These are phyloP conservation scores for Brenthis daphne DNA, from an alignment of 2,888 invertebrate genomes.

Conservation along the genomic window DNA sequence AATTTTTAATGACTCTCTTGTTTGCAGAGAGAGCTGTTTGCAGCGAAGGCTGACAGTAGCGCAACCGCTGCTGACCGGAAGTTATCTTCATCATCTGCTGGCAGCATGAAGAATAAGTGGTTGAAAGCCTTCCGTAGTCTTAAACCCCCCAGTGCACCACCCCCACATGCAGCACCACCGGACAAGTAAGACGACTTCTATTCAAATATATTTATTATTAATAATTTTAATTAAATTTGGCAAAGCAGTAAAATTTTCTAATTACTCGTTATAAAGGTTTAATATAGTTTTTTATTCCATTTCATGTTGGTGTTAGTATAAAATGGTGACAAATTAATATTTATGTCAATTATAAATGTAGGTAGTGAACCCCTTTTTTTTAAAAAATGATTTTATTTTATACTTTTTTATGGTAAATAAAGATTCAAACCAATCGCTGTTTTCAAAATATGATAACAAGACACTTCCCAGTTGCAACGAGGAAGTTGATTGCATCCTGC, in stretches of 20 bases:
- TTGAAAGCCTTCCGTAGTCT: slow-evolving; percentile 97
- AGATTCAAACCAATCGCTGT: slow-evolving; percentile 13
- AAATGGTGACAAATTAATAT: slow-evolving; percentile 36
- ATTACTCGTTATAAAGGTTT: slow-evolving; percentile 1
- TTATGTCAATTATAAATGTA: neutral
- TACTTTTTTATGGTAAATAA: neutral
- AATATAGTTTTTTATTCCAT: slow-evolving; percentile 29
- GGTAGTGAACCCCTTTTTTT: too few species aligned
- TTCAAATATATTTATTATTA: neutral
- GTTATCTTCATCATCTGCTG: slow-evolving; percentile 91
- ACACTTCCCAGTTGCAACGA: slow-evolving; percentile 21
- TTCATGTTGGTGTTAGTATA: slow-evolving; percentile 19
- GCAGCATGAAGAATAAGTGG: slow-evolving; percentile 98
- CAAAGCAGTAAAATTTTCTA: neutral
- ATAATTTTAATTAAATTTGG: neutral
- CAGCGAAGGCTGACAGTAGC: slow-evolving; percentile 88
- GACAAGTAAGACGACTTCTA: slow-evolving; percentile 66
- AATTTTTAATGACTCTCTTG: slow-evolving; percentile 40
- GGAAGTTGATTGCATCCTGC: slow-evolving; percentile 31
- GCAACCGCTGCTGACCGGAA: slow-evolving; percentile 89
- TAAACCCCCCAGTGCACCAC: slow-evolving; percentile 88
- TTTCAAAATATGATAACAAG: slow-evolving; percentile 19
- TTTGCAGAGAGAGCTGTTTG: slow-evolving; percentile 92
- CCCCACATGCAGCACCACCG: slow-evolving; percentile 70
- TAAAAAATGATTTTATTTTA: neutral